Percentiles rank a stretch among this genome's conserved stretches.
These are phyloP conservation scores for Drosophila picticornis DNA, from an alignment of 2,888 invertebrate genomes.

Conservation along the genomic window DNA sequence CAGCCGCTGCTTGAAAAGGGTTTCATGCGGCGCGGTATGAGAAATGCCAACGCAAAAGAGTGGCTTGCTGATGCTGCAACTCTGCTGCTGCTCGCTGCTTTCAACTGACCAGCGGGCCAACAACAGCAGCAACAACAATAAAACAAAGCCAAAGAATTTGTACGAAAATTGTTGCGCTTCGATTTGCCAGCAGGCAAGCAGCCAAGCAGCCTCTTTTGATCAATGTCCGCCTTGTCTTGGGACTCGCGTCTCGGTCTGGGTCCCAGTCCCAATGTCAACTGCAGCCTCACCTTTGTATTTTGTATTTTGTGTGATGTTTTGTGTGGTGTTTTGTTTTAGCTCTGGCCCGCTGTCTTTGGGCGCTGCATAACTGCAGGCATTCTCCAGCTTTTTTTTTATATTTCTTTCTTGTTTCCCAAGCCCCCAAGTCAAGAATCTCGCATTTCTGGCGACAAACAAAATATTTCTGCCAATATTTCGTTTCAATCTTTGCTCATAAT, in stretches of 20 bases:
- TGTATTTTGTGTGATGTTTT: constrained; percentile 2
- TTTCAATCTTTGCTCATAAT: constrained; percentile 65
- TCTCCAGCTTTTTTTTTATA: constrained; percentile 47
- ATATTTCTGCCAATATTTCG: constrained; percentile 67
- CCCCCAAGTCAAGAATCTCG: constrained; percentile 49
- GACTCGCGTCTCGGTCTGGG: constrained; percentile 8
- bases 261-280: constrained; percentile 69
- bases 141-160: constrained; percentile 74
- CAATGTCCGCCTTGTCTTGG: constrained; percentile 60
- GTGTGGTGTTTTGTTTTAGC: constrained; percentile 9
- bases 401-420: constrained; percentile 36
- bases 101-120: constrained; percentile 38
- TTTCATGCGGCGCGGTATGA: constrained; percentile 66
- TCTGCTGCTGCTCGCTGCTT: constrained; percentile 44
- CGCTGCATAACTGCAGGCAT: constrained; percentile 72
- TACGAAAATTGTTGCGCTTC: constrained; percentile 81
- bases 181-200: constrained; percentile 60
- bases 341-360: constrained; percentile 21
- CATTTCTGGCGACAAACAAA: constrained; percentile 75
- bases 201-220: constrained; percentile 65
- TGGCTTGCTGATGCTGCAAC: constrained; percentile 39
- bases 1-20: constrained; percentile 70
- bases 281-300: constrained; percentile 67
- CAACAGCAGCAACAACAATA: constrained; percentile 4
- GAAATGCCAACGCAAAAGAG: constrained; percentile 55